These are phyloP conservation scores for Paralichthys olivaceus DNA, from an alignment of 2,113 vertebrate species.

Conservation along the genomic window DNA sequence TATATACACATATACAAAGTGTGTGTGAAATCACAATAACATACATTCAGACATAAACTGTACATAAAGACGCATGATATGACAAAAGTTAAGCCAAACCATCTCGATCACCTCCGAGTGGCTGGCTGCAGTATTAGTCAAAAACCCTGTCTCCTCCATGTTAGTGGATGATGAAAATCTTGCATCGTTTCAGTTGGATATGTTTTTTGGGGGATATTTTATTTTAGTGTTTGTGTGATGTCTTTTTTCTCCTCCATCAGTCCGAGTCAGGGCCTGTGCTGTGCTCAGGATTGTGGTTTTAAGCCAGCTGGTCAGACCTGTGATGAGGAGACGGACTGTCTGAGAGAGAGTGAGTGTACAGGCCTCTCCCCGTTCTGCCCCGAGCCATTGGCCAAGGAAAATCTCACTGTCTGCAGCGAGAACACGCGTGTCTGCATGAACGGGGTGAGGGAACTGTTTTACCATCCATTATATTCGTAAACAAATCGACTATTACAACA, in stretches of 20 bases:
- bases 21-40: too few relatives aligned
- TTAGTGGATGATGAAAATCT: too few relatives aligned
- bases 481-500: slow-evolving; percentile 2
- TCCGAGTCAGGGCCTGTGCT: slow-evolving; percentile 86
- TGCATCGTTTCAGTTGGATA: too few relatives aligned
- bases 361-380: slow-evolving; percentile 79
- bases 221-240: background rate
- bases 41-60: too few relatives aligned
- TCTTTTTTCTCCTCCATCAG: slow-evolving; percentile 55
- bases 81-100: too few relatives aligned
- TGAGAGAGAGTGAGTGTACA: slow-evolving; percentile 72
- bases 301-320: slow-evolving; percentile 69
- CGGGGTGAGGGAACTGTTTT: slow-evolving; percentile 77
- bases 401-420: slow-evolving; percentile 81
- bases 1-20: background rate
- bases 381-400: slow-evolving; percentile 73
- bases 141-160: too few relatives aligned
- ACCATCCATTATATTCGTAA: background rate
- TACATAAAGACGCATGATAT: too few relatives aligned
- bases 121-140: too few relatives aligned
- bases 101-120: too few relatives aligned
- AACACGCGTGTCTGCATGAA: slow-evolving; percentile 82
- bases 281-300: slow-evolving; percentile 74
- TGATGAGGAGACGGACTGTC: slow-evolving; percentile 82
- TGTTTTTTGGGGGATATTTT: too few relatives aligned